A percentile compares a stretch with the other conserved stretches of the same genome.
phyloP scores from a whole-genome alignment of 2,888 invertebrate genomes.

The Leptarthrus brevirostris region DNA sequence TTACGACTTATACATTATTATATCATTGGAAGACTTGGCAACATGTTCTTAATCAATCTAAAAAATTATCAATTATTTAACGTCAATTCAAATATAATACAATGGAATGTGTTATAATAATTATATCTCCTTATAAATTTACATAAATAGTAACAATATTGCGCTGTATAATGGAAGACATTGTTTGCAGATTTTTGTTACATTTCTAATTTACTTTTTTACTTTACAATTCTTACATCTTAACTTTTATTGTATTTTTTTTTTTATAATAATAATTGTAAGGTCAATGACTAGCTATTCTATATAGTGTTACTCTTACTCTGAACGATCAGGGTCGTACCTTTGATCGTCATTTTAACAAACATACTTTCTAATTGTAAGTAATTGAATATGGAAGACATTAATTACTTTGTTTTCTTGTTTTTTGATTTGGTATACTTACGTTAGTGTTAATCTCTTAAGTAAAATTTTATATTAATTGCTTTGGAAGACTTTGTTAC shows the following conservation, averaged over 20 bases:
- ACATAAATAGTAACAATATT: slow-evolving; percentile 41
- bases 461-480: slow-evolving; percentile 23
- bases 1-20: not conserved
- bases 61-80: slow-evolving; percentile 27
- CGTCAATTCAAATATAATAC: slow-evolving; percentile 18
- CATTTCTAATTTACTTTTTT: slow-evolving; percentile 18
- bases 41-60: slow-evolving; percentile 11
- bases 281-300: slow-evolving; percentile 27
- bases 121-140: slow-evolving; percentile 17
- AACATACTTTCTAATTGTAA: not conserved
- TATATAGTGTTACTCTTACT: not conserved
- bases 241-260: not conserved
- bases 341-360: not conserved
- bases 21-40: slow-evolving; percentile 22
- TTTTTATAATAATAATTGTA: not conserved
- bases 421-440: slow-evolving; percentile 6
- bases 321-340: not conserved
- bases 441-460: not conserved
- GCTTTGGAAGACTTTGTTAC: slow-evolving; percentile 44
- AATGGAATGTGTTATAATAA: not conserved
- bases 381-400: slow-evolving; percentile 42
- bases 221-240: slow-evolving; percentile 18
- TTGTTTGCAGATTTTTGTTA: slow-evolving; percentile 12
- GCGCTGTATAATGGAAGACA: slow-evolving; percentile 43
- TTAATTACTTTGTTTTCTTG: slow-evolving; percentile 27